phyloP scores from a whole-genome alignment of 2,888 invertebrate species.

The Clivina fossor region DNA sequence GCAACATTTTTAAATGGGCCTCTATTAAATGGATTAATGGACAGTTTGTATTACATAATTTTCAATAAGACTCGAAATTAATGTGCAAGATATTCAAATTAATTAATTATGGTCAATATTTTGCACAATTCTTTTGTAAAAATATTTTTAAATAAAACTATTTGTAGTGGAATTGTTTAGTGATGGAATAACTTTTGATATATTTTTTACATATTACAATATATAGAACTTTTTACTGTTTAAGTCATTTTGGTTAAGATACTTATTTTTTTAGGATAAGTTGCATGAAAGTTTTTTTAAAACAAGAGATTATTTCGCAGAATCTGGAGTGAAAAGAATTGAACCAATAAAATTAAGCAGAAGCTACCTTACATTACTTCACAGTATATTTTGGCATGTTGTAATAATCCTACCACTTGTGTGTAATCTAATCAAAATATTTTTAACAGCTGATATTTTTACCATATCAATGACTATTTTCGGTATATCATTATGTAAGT shows the following conservation, averaged over 20 bases:
- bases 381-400: conserved; percentile 66
- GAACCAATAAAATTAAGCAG: conserved; percentile 49
- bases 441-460: conserved; percentile 57
- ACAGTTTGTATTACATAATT: no score
- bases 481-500: no score
- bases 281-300: conserved; percentile 47
- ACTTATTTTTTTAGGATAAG: conserved; percentile 44
- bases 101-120: no score
- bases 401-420: conserved; percentile 65
- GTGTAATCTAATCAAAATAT: conserved; percentile 61
- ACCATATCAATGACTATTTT: conserved; percentile 13
- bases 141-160: conserved; percentile 1
- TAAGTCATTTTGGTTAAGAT: no score
- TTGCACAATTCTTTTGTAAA: no score
- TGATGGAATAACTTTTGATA: background rate
- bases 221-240: no score
- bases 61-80: no score
- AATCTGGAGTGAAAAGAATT: conserved; percentile 44
- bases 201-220: conserved; percentile 18
- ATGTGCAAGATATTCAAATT: no score
- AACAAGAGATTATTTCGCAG: conserved; percentile 49
- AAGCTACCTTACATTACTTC: conserved; percentile 66
- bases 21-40: no score
- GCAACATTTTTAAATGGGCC: no score
- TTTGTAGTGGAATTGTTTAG: no score